phyloP scores from a whole-genome alignment of 2,113 vertebrate genomes.

The Myrmecophaga tridactyla region DNA sequence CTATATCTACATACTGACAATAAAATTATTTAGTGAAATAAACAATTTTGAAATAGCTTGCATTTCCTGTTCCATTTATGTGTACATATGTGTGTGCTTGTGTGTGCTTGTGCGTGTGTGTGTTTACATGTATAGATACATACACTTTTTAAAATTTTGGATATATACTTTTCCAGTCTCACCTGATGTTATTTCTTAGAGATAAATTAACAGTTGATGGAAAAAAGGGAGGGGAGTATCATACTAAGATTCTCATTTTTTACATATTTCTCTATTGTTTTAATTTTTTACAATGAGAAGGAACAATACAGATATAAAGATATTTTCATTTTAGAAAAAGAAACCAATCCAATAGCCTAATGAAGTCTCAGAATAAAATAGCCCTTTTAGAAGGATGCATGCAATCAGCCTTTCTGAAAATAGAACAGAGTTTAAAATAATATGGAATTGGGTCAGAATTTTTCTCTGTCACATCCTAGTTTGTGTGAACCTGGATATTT shows the following conservation, averaged over 20 bases:
- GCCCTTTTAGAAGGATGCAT: background rate
- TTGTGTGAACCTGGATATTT: background rate
- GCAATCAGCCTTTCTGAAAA: background rate
- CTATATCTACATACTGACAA: background rate
- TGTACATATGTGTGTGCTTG: no score
- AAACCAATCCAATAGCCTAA: background rate
- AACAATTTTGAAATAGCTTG: background rate
- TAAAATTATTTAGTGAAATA: background rate
- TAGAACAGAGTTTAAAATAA: background rate
- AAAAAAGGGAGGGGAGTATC: background rate
- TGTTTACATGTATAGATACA: background rate
- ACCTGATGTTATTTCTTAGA: background rate
- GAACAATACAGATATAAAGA: background rate
- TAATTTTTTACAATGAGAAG: background rate
- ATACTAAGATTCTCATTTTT: background rate
- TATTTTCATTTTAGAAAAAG: background rate
- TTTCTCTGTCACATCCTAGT: background rate
- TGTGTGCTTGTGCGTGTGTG: no score
- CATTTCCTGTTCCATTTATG: background rate
- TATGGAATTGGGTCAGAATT: background rate
- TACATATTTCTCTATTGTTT: background rate
- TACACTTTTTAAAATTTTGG: background rate
- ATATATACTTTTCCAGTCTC: background rate
- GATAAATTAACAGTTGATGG: background rate
- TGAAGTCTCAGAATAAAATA: background rate